Evolutionary conservation across 2,888 invertebrate genomes (phyloP).

Genomic region (Eudemis profundana): DNA sequence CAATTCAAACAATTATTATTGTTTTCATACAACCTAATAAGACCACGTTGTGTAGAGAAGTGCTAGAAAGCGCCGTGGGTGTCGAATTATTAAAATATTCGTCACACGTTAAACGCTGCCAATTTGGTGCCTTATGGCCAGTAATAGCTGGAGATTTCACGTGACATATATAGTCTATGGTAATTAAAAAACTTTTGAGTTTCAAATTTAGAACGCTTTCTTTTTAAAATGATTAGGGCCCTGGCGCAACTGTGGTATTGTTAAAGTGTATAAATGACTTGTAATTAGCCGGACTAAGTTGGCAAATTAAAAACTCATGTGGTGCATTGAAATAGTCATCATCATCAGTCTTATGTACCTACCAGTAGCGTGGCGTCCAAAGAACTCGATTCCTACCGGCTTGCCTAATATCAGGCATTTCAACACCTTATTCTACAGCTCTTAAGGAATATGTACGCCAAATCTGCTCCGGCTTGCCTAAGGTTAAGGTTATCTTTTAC

Average conservation of each 20-base stretch:
- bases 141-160: slow-evolving; percentile 19
- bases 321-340: too few relatives aligned
- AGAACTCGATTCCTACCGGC: too few relatives aligned
- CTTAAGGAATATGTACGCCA: too few relatives aligned
- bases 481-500: too few relatives aligned
- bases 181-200: slow-evolving; percentile 4
- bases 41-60: neutral
- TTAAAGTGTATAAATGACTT: too few relatives aligned
- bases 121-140: slow-evolving; percentile 30
- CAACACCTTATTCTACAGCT: too few relatives aligned
- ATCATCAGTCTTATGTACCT: too few relatives aligned
- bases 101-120: slow-evolving; percentile 24
- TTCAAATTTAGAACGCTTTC: slow-evolving; percentile 17
- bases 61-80: slow-evolving; percentile 35
- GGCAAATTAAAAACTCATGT: too few relatives aligned
- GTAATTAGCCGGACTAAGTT: too few relatives aligned
- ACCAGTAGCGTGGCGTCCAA: too few relatives aligned
- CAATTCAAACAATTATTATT: slow-evolving; percentile 19
- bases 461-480: too few relatives aligned
- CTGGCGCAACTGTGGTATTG: neutral
- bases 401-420: too few relatives aligned
- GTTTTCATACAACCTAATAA: slow-evolving; percentile 14
- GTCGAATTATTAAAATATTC: slow-evolving; percentile 35
- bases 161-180: slow-evolving; percentile 25
- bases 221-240: slow-evolving; percentile 4